Conservation (phyloP, 2,113 vertebrate species). For the Axis porcinus region DNA sequence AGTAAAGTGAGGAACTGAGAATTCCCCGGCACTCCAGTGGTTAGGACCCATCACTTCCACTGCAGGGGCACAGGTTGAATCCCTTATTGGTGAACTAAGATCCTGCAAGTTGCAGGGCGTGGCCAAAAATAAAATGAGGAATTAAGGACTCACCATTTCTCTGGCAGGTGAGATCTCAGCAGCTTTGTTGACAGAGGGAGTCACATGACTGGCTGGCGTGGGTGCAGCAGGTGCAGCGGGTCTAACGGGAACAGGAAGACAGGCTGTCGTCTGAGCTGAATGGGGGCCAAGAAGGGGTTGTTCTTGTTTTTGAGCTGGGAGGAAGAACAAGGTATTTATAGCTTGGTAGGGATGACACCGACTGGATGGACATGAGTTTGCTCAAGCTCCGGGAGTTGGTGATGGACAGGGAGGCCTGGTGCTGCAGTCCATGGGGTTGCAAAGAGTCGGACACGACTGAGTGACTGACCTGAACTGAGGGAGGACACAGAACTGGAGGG, state of each 20-base stretch:
- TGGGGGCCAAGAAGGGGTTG: background rate
- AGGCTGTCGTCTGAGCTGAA: background rate
- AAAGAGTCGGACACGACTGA: background rate
- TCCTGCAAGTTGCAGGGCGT: background rate
- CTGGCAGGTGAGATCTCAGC: background rate
- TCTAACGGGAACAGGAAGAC: background rate
- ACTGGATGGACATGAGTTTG: background rate
- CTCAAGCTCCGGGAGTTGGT: background rate
- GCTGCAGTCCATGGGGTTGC: background rate
- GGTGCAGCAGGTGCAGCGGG: background rate
- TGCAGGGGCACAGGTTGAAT: background rate
- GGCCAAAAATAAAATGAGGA: background rate
- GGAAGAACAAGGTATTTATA: background rate
- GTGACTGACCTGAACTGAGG: background rate
- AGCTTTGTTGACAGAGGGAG: background rate
- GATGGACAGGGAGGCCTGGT: background rate
- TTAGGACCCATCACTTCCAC: too few relatives aligned
- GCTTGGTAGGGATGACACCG: background rate
- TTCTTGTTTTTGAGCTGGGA: background rate
- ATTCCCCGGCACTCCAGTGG: background rate
- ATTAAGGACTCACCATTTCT: background rate
- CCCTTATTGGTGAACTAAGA: background rate
- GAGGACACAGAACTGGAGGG: background rate
- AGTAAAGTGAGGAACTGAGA: background rate
- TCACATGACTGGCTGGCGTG: accelerated